These are phyloP conservation scores for Pseudolycoriella hygida DNA, from an alignment of 2,888 invertebrate genomes.

Conservation along the genomic window DNA sequence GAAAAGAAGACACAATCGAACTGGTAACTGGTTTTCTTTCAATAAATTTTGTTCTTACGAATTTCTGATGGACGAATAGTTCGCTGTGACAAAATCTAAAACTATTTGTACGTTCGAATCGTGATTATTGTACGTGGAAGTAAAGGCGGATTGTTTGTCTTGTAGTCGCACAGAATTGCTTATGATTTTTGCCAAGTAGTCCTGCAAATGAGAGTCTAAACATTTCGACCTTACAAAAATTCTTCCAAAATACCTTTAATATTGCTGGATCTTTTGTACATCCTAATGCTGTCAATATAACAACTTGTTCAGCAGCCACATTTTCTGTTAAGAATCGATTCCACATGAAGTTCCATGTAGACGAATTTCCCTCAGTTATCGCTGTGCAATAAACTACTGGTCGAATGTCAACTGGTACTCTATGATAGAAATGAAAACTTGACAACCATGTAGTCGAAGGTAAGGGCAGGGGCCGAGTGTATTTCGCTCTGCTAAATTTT, in stretches of 20 bases:
- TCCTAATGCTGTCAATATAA: constrained; percentile 45
- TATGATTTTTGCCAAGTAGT: constrained; percentile 32
- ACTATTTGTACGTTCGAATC: constrained; percentile 35
- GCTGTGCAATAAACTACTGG: constrained; percentile 58
- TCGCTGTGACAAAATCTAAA: constrained; percentile 29
- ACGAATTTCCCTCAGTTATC: constrained; percentile 40
- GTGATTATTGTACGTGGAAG: constrained; percentile 34
- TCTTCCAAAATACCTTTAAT: constrained; percentile 25
- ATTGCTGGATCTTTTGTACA: constrained; percentile 39
- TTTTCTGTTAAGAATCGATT: constrained; percentile 36
- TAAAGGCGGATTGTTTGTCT: constrained; percentile 21
- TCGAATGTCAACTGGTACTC: constrained; percentile 45
- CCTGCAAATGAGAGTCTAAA: constrained; percentile 12
- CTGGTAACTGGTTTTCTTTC: background rate
- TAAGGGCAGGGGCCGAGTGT: too few relatives aligned
- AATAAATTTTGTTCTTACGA: constrained; percentile 18
- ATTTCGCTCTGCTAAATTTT: too few relatives aligned
- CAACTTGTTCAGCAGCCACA: constrained; percentile 48
- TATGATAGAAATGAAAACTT: constrained; percentile 16
- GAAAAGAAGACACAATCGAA: background rate
- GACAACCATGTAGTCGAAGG: background rate
- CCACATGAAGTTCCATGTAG: constrained; percentile 49
- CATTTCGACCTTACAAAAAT: too few relatives aligned
- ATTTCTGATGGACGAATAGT: constrained; percentile 10
- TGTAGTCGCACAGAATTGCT: constrained; percentile 25